Evolutionary conservation across 2,113 vertebrate species (phyloP).

Genomic region (Tringa solitaria): DNA sequence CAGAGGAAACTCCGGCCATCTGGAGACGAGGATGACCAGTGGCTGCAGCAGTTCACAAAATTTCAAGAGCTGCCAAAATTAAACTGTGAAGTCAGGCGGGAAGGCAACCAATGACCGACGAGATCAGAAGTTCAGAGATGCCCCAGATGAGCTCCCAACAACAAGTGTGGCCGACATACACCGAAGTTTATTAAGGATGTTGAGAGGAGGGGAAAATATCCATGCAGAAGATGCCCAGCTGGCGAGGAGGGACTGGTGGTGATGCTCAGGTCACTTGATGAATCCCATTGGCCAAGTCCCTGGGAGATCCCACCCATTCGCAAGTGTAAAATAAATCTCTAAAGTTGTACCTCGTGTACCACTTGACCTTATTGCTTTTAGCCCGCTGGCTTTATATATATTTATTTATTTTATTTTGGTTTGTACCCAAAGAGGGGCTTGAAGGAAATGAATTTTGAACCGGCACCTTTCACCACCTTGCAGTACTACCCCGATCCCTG

Average conservation of each 20-base stretch:
- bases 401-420: constrained; percentile 70
- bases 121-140: constrained; percentile 74
- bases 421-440: constrained; percentile 67
- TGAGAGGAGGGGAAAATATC: constrained; percentile 62
- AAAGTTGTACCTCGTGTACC: constrained; percentile 84
- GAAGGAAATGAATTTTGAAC: constrained; percentile 86
- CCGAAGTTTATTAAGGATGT: constrained; percentile 67
- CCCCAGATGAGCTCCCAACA: constrained; percentile 68
- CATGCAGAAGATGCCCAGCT: constrained; percentile 84
- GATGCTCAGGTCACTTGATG: constrained; percentile 78
- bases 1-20: constrained; percentile 63
- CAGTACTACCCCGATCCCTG: constrained; percentile 89
- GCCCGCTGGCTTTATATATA: constrained; percentile 74
- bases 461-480: constrained; percentile 84
- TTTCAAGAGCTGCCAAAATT: constrained; percentile 72
- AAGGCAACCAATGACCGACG: constrained; percentile 59
- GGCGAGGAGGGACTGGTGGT: constrained; percentile 80
- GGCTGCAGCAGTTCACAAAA: constrained; percentile 30
- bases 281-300: constrained; percentile 85
- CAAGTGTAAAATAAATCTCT: constrained; percentile 88
- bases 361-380: constrained; percentile 89
- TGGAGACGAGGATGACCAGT: constrained; percentile 41
- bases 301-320: constrained; percentile 81
- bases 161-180: constrained; percentile 56
- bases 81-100: constrained; percentile 71